Base-by-base conservation (phyloP, 2,888 invertebrate species). In the Clanis bilineata region DNA sequence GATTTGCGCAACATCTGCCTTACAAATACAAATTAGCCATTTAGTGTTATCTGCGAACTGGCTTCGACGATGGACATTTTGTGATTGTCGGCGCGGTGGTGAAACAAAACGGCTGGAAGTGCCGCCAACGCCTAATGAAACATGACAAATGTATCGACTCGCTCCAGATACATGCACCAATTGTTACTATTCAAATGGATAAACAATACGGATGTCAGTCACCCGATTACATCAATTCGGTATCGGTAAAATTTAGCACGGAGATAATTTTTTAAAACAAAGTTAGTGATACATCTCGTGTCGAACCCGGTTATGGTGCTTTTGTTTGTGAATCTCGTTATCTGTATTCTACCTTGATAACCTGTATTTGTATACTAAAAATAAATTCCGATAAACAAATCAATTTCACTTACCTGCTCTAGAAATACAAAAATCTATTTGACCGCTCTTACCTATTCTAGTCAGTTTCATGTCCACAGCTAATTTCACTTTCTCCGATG, bases 401-500 rank as follows among this genome's bases (percentile, higher is more conserved):
- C 4, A 15, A 15, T 10, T 23, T 18, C 21, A 23, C 38, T 47
- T 38, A 28, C 23, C 12, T 15, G 10, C 1, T 15, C 36, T 32
- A 36, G 25, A 44, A 25, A 57, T 23, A 56, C 10, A 23, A 10
- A 23, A 41, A 12, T 32, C 22, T 36, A 58, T 3, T 58, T 51
- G 62, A 56, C 58, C 60, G 59, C 45, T 62, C 47, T 45, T 69
- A 63, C 64, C 69, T 67, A 25, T 66, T 80, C 80, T 62, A 77
- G 71, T 58, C 9, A 44, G 47, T 64, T 10, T 67, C 58, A 60
- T 72, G 72, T 67, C 62, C 69, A 60, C 69, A 67, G 72, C 51
- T 62, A 67, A 73, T 77, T 83, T 86, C 79, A 90, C 90, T 90
- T 90, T 90, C 91, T 85, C 90, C 80, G 85, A 85, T 88, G 86